Base-by-base conservation (phyloP, 2,113 vertebrate species). In the Chaenocephalus aceratus region DNA sequence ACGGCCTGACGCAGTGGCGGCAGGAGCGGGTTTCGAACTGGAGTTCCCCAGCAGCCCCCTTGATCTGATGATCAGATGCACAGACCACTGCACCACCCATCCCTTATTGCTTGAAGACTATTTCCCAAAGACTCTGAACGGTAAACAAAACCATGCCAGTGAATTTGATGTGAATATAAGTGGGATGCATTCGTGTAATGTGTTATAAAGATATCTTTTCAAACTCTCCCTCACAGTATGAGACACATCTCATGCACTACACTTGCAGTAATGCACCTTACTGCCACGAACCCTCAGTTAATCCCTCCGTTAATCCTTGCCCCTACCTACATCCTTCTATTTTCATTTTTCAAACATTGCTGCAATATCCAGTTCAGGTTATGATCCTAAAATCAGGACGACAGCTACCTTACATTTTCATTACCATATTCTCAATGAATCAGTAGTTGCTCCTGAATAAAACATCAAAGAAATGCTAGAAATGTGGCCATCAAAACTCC, bases 171-270 rank as follows among this genome's bases (percentile, higher is more conserved):
- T 60, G 18, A 21, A 36, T 21, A 58, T 58, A 21, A 53, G 14
- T 44, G 11, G 12, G 21, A 46, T 41, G 59, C 0, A 2, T 7
- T 34, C 41, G 1, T 30, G 30, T 30, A 30, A 30, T 30, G 30
- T 14, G 26, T 12, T n/a, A 30, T 30, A 41, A 23, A 5, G 10
- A 4, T 63, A 68, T 82, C 79, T 64, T 61, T n/a, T 53, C 65
- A 41, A 65, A 80, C 53, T 65, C 26, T 75, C 53, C n/a, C 8
- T 68, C 49, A 49, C 64, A 45, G 73, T 64, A 74, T 69, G 30
- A 68, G 76, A 79, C 63, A 44, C 76, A 76, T 85, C 63, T 65
- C 76, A 48, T 64, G 51, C 63, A 56, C 69, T 73, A 62, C 77
- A 52, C 69, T 86, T 80, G 61, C 62, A 46, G 54, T 52, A 48